phyloP scores from a whole-genome alignment of 2,888 invertebrate genomes.

The Cerastis rubricosa region DNA sequence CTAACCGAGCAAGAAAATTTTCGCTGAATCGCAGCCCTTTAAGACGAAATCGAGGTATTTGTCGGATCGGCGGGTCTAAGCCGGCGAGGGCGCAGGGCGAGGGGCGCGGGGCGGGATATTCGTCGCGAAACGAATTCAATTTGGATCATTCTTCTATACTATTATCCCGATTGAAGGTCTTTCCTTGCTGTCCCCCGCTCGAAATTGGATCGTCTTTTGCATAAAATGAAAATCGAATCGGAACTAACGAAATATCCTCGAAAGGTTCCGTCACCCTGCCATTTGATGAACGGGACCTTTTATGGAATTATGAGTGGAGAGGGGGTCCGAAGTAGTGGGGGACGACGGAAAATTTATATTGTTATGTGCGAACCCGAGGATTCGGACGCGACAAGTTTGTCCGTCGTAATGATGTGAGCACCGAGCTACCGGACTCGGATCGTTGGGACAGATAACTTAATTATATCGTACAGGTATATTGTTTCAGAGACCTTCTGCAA shows the following conservation, averaged over 20 bases:
- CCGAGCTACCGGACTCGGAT: slow-evolving; percentile 43
- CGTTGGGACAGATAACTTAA: slow-evolving; percentile 48
- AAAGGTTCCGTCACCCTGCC: slow-evolving; percentile 69
- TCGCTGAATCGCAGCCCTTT: slow-evolving; percentile 84
- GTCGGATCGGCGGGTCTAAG: slow-evolving; percentile 74
- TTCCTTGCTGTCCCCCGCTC: slow-evolving; percentile 74
- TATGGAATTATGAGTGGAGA: slow-evolving; percentile 74
- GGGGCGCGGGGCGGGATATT: slow-evolving; percentile 67
- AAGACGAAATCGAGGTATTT: slow-evolving; percentile 77
- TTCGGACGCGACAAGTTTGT: slow-evolving; percentile 50
- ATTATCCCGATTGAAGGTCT: slow-evolving; percentile 87
- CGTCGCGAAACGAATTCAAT: slow-evolving; percentile 85
- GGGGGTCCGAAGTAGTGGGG: slow-evolving; percentile 55
- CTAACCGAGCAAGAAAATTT: slow-evolving; percentile 82
- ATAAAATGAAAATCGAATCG: slow-evolving; percentile 89
- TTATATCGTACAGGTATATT: slow-evolving; percentile 36
- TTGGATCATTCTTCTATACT: slow-evolving; percentile 88
- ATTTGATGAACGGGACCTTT: slow-evolving; percentile 74
- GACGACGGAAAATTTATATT: slow-evolving; percentile 64
- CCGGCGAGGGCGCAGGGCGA: slow-evolving; percentile 65
- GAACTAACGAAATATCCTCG: slow-evolving; percentile 85
- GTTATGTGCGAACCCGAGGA: slow-evolving; percentile 57
- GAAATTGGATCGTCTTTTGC: slow-evolving; percentile 89
- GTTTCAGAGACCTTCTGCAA: slow-evolving; percentile 1
- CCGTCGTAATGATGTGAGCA: slow-evolving; percentile 51